Evolutionary conservation across 2,888 invertebrate genomes (phyloP), one percentile per base, ranked within the genome.

Genomic region (Drosophila macrospina): DNA sequence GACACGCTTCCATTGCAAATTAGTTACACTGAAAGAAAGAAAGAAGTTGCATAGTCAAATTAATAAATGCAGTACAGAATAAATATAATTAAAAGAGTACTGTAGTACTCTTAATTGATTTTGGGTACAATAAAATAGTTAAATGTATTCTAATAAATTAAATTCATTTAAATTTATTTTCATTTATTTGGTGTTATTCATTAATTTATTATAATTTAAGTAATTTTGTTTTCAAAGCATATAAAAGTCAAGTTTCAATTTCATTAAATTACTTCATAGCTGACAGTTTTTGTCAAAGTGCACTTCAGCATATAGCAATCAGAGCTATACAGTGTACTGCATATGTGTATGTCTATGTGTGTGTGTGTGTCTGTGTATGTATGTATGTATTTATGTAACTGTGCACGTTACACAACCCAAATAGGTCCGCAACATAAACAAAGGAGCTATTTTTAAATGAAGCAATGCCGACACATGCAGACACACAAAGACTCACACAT

Each of bases 371-470:
- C 8, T 32, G 34, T 55, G 44, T 45, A 10, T 20, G 28, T 7
- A 28, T 28, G 8, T 11, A 16, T 28, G 7, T 64, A 15, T 37
- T 11, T 47, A 20, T 61, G 52, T 41, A 15, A 15, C 30, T 59
- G 63, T 55, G 50, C 51, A 56, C 32, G 41, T 47, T 28, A 56
- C 41, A 50, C 64, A 71, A 56, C 59, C 78, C 68, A 61, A 78
- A 62, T 62, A 62, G 55, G 57, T 54, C 42, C 59, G 51, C 62
- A 56, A 37, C 74, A 67, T 59, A 73, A 73, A 78, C 78, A 78
- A 76, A 62, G 78, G 48, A 71, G 60, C 69, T 76, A 76, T 76
- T 76, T 76, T 78, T 73, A 76, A 76, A 76, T 78, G 55, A 78
- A 76, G 78, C 74, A 63, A 74, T 78, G 69, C 56, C 45, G 28